Base-by-base conservation (phyloP, 2,888 invertebrate species). In the Drosophila macrothrix region DNA sequence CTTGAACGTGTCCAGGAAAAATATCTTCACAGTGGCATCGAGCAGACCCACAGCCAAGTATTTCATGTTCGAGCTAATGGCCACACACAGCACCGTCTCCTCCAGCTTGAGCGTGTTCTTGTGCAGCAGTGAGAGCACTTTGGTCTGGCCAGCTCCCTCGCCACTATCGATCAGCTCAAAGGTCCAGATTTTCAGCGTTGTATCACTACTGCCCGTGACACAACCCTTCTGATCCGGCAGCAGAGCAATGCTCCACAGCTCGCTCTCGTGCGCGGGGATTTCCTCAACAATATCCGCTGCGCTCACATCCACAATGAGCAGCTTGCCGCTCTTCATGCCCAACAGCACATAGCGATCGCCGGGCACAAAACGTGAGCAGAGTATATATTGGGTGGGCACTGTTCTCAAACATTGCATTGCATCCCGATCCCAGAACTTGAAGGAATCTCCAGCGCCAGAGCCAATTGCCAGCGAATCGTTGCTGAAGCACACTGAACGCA, bases 11-110 rank as follows among this genome's bases (percentile, higher is more conserved):
- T 99, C 99, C 55, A 97, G 93, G 92, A 98, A 99, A 94, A 98
- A 99, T 83, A 99, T 96, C 93, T 98, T 98, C 0, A 99, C 97
- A 0, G 99, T 99, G 10, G 96, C 96, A 93, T 99, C 99, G 53
- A 99, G 94, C 7, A 99, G 94, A 0, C 98, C 97, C 7, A 97
- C 97, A 0, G 98, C 98, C 29, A 99, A 93, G 88, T 98, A 97
- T 93, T 96, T 96, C 88, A 95, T 96, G 93, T 99, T 97, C 0
- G 97, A 96, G 82, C 97, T 97, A 56, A 97, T 95, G 92, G 95
- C 96, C 0, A 98, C 96, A 76, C 97, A 96, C 4, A 98, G 93
- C 16, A 99, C 97, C 53, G 96, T 95, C 89, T 99, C 99, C 78
- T 98, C 97, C 72, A 99, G 93, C 92, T 98, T 96, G 28, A 99